These are phyloP conservation scores for Delia radicum DNA, from an alignment of 1,140 invertebrate genomes.

Conservation along the genomic window DNA sequence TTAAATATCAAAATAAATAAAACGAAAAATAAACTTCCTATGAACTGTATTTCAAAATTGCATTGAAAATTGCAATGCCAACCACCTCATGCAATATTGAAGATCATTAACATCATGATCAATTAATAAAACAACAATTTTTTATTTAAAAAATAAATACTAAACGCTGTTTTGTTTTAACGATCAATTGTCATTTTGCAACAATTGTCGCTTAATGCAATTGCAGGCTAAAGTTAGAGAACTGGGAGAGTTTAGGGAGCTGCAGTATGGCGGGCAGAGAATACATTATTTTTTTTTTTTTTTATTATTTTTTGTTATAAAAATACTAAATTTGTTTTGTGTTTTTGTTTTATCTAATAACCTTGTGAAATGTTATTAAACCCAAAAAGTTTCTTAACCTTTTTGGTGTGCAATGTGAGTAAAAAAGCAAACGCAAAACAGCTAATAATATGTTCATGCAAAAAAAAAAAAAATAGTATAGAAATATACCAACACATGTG, in stretches of 20 bases:
- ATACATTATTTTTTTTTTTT: neutral
- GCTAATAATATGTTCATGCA: conserved; percentile 27
- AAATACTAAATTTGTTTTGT: conserved; percentile 6
- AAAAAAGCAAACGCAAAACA: conserved; percentile 24
- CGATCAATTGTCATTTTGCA: neutral
- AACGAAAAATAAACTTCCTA: neutral
- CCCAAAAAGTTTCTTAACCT: conserved; percentile 56
- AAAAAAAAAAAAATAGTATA: too few relatives aligned
- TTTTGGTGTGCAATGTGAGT: conserved; percentile 4
- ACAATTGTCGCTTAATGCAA: neutral
- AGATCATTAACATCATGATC: conserved; percentile 16
- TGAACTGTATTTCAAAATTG: neutral
- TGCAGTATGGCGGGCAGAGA: too few relatives aligned
- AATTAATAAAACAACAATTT: neutral
- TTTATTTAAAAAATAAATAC: neutral
- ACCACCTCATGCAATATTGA: conserved; percentile 9
- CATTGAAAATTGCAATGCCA: conserved; percentile 1
- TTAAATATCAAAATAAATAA: neutral
- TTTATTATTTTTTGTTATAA: neutral
- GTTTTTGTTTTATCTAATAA: conserved; percentile 49
- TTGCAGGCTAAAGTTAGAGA: neutral
- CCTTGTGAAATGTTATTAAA: conserved; percentile 56
- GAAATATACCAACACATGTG: too few relatives aligned
- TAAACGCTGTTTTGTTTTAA: too few relatives aligned
- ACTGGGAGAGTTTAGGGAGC: too few relatives aligned